Percentiles rank a stretch among this genome's conserved stretches.
Evolutionary conservation across 2,888 invertebrate species (phyloP).

Genomic region (Exephanes ischioxanthus): DNA sequence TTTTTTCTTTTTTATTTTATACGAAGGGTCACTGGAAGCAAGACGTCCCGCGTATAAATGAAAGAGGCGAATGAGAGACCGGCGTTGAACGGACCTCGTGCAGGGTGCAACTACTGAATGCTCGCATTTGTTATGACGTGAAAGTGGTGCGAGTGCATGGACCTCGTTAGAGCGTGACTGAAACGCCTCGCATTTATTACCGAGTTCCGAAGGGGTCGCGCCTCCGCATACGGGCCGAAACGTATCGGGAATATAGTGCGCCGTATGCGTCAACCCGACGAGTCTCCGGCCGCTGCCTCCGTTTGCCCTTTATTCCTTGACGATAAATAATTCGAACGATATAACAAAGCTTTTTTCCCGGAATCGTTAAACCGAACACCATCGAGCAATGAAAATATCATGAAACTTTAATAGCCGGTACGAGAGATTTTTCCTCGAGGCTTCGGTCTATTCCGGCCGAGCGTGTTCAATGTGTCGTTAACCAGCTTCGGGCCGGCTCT

Average conservation of each 20-base stretch:
- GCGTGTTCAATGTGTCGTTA: constrained; percentile 34
- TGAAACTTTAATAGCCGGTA: constrained; percentile 22
- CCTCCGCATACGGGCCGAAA: constrained; percentile 32
- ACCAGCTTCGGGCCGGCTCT: not conserved
- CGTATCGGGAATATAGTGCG: not conserved
- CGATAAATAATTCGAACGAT: constrained; percentile 34
- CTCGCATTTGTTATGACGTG: constrained; percentile 72
- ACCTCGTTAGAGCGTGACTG: constrained; percentile 76
- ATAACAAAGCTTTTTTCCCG: constrained; percentile 29
- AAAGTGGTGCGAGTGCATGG: constrained; percentile 66
- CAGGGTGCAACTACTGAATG: constrained; percentile 70
- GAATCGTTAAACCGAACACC: constrained; percentile 39
- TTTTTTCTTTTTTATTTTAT: not conserved
- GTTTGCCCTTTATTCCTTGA: constrained; percentile 12
- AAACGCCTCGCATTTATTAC: constrained; percentile 74
- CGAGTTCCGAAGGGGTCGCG: constrained; percentile 31
- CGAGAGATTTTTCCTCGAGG: constrained; percentile 4
- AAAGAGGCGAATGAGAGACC: not conserved
- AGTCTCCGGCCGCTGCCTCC: not conserved
- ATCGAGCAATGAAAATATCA: constrained; percentile 44
- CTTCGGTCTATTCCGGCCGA: constrained; percentile 1
- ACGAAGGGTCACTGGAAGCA: not conserved
- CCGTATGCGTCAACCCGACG: constrained; percentile 1
- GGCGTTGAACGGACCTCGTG: constrained; percentile 56
- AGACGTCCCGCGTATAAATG: constrained; percentile 3